These are phyloP conservation scores for Belonocnema kinseyi DNA, from an alignment of 1,140 invertebrate species.

Conservation along the genomic window DNA sequence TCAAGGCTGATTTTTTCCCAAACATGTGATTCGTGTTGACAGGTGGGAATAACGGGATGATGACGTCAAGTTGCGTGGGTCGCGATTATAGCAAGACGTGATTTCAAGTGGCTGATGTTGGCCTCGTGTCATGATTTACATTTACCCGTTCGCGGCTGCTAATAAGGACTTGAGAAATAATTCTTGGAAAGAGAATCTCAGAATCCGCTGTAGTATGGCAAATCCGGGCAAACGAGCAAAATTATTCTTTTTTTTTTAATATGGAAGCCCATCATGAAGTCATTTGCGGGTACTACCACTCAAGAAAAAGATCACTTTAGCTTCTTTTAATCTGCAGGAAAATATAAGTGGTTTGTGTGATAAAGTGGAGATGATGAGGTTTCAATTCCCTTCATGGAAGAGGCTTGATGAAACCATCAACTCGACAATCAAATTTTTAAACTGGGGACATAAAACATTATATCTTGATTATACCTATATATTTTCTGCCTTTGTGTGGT, in stretches of 20 bases:
- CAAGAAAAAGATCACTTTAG: neutral
- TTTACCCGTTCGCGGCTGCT: neutral
- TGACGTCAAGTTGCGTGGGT: constrained; percentile 45
- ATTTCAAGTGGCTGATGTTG: constrained; percentile 40
- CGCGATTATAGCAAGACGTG: constrained; percentile 58
- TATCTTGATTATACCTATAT: too few species aligned
- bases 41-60: constrained; percentile 46
- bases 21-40: constrained; percentile 47
- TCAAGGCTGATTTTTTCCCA: neutral
- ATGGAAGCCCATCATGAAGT: neutral
- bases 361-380: neutral
- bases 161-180: constrained; percentile 28
- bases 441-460: too few species aligned
- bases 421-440: too few species aligned
- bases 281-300: neutral
- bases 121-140: constrained; percentile 15
- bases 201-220: neutral
- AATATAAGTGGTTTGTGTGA: constrained; percentile 17
- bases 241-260: neutral
- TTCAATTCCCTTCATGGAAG: neutral
- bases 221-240: neutral
- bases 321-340: neutral
- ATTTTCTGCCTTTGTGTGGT: too few species aligned
- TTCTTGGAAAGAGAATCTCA: constrained; percentile 15
- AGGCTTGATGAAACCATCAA: too few species aligned